Conservation (phyloP, 2,888 invertebrate genomes). For the Watsonalla cultraria region DNA sequence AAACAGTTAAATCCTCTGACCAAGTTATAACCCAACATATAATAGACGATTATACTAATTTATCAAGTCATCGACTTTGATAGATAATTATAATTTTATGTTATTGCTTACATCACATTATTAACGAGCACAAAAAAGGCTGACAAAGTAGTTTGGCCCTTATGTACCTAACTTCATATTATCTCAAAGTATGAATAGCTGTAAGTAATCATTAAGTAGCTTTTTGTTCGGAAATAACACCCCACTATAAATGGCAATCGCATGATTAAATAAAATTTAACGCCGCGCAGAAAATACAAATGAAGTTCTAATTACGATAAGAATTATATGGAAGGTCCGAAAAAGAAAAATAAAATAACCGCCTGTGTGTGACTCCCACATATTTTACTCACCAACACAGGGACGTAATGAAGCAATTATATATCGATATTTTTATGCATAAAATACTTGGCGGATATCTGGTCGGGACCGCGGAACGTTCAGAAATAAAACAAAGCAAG, state of each 20-base stretch:
- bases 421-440: conserved; percentile 79
- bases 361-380: conserved; percentile 74
- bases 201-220: too few relatives aligned
- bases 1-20: too few relatives aligned
- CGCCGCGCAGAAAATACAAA: conserved; percentile 21
- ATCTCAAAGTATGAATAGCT: too few relatives aligned
- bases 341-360: conserved; percentile 34
- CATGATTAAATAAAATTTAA: conserved; percentile 16
- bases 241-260: neutral
- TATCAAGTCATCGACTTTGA: too few relatives aligned
- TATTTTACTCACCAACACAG: conserved; percentile 77
- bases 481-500: conserved; percentile 72
- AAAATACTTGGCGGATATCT: conserved; percentile 76
- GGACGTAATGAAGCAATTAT: conserved; percentile 80
- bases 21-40: too few relatives aligned
- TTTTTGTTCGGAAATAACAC: neutral
- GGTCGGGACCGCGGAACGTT: conserved; percentile 54
- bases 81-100: too few relatives aligned
- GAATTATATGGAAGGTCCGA: conserved; percentile 18
- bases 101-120: too few relatives aligned
- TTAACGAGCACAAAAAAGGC: too few relatives aligned
- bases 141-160: too few relatives aligned
- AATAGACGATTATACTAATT: too few relatives aligned
- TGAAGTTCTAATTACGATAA: conserved; percentile 35
- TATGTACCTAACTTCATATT: too few relatives aligned